Evolutionary conservation across 2,113 vertebrate genomes (phyloP).

Genomic region (Seriola aureovittata): DNA sequence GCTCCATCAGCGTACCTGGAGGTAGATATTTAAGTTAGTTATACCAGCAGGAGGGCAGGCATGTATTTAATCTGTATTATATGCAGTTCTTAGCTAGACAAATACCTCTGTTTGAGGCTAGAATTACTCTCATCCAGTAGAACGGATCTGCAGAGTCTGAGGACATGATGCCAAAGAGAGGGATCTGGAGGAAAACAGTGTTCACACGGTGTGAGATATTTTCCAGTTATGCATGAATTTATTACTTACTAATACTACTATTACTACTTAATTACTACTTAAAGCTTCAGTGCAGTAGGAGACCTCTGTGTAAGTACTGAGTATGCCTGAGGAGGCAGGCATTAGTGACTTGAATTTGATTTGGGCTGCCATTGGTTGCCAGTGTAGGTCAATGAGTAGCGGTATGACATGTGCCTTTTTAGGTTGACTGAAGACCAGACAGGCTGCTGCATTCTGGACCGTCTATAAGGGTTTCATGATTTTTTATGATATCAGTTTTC

Average conservation of each 20-base stretch:
- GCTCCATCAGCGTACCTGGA: constrained; percentile 96
- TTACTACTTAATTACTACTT: too few relatives aligned
- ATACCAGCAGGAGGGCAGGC: not conserved
- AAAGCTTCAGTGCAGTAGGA: too few relatives aligned
- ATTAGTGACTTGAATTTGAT: too few relatives aligned
- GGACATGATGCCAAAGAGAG: constrained; percentile 99
- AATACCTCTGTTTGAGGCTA: constrained; percentile 96
- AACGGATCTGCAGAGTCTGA: constrained; percentile 99
- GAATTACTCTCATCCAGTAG: constrained; percentile 99
- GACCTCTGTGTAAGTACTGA: too few relatives aligned
- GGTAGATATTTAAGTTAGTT: constrained; percentile 29
- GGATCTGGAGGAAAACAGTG: constrained; percentile 87
- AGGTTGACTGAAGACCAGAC: too few relatives aligned
- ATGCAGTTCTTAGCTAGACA: not conserved
- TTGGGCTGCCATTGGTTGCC: too few relatives aligned
- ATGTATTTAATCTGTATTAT: not conserved
- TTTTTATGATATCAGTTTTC: too few relatives aligned
- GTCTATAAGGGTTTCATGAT: too few relatives aligned
- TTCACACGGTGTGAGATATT: not conserved
- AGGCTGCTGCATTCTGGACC: too few relatives aligned
- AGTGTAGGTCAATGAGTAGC: too few relatives aligned
- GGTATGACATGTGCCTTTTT: too few relatives aligned
- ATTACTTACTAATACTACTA: not conserved
- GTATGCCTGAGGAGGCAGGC: too few relatives aligned
- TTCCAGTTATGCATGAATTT: not conserved